Conservation (phyloP, 1,140 invertebrate species). For the Hycleus cichorii region DNA sequence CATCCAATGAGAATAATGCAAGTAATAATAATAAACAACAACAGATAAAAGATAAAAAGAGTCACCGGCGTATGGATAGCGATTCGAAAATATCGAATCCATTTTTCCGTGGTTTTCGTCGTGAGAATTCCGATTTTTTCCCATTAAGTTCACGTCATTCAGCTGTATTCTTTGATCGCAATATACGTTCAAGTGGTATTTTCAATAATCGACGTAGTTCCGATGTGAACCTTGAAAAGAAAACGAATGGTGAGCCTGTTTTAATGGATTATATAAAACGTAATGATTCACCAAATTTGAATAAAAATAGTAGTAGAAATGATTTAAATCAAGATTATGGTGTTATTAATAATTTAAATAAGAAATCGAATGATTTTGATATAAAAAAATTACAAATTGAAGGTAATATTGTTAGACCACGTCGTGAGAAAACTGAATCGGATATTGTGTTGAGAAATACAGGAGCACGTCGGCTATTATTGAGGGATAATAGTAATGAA, state of each 20-base stretch:
- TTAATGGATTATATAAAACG: slow-evolving; percentile 63
- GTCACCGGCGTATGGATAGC: slow-evolving; percentile 56
- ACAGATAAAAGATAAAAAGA: slow-evolving; percentile 23
- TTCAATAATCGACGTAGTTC: slow-evolving; percentile 58
- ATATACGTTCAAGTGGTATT: slow-evolving; percentile 52
- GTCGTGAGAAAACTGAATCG: slow-evolving; percentile 79
- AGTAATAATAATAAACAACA: slow-evolving; percentile 23
- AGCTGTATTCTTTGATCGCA: slow-evolving; percentile 53
- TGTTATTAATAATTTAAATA: slow-evolving; percentile 27
- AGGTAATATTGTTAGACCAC: slow-evolving; percentile 48
- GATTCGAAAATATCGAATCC: slow-evolving; percentile 58
- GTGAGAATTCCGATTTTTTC: slow-evolving; percentile 75
- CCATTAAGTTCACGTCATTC: slow-evolving; percentile 63
- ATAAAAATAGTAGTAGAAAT: neutral
- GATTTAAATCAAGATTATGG: slow-evolving; percentile 35
- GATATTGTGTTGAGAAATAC: slow-evolving; percentile 67
- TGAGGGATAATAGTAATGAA: slow-evolving; percentile 45
- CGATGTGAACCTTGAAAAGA: slow-evolving; percentile 45
- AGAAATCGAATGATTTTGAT: slow-evolving; percentile 16
- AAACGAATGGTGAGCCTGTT: slow-evolving; percentile 55
- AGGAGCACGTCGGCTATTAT: slow-evolving; percentile 41
- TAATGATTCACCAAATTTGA: slow-evolving; percentile 37
- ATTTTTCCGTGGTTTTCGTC: slow-evolving; percentile 67
- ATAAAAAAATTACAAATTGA: slow-evolving; percentile 37
- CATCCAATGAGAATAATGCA: slow-evolving; percentile 36